Evolutionary conservation across 2,113 vertebrate species (phyloP).

Genomic region (Asarcornis scutulata): DNA sequence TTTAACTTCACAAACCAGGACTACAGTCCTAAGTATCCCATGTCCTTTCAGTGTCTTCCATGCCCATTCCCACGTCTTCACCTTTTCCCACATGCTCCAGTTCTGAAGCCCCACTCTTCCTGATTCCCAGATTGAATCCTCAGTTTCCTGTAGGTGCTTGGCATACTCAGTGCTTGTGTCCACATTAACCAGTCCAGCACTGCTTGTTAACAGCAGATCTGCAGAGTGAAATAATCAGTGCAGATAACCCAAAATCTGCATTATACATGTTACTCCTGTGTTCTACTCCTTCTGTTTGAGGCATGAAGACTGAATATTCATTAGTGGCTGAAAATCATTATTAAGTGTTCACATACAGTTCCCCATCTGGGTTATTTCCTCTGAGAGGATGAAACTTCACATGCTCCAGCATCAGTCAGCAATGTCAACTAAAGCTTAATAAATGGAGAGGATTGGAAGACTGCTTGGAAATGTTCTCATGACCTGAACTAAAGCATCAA

Average conservation of each 20-base stretch:
- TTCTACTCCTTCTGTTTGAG: neutral
- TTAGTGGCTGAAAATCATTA: neutral
- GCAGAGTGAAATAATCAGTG: neutral
- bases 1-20: neutral
- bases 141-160: neutral
- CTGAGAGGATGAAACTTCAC: neutral
- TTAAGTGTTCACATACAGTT: neutral
- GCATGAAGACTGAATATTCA: neutral
- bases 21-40: neutral
- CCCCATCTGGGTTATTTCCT: neutral
- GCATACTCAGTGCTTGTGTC: neutral
- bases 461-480: neutral
- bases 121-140: neutral
- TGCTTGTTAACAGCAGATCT: neutral
- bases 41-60: neutral
- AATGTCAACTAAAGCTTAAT: neutral
- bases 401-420: neutral
- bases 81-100: fast-evolving
- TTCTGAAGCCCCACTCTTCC: neutral
- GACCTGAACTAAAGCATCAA: neutral
- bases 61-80: neutral
- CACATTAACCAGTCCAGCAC: neutral
- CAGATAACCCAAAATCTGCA: neutral
- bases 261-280: neutral
- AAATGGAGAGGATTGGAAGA: neutral